Percentiles rank a stretch among this genome's conserved stretches.
These are phyloP conservation scores for Lordiphosa collinella DNA, from an alignment of 1,140 invertebrate genomes.

Conservation along the genomic window DNA sequence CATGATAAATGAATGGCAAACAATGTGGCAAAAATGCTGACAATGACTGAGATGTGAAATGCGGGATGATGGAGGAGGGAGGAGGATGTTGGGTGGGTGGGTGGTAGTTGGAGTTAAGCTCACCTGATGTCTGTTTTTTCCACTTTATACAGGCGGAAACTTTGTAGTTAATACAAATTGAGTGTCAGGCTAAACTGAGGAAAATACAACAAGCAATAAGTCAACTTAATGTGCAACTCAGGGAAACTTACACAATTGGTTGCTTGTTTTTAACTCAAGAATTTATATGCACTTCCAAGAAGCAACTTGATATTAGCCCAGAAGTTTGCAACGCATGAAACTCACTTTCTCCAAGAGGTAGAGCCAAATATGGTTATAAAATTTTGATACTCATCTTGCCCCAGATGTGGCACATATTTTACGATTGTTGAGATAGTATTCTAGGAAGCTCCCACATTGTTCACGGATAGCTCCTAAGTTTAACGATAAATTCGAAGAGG, in stretches of 20 bases:
- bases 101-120: conserved; percentile 1
- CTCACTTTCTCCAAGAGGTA: too few species aligned
- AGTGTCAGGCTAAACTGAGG: not conserved
- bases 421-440: too few species aligned
- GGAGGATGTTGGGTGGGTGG: not conserved
- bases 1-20: conserved; percentile 49
- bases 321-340: too few species aligned
- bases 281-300: too few species aligned
- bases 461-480: too few species aligned
- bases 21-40: conserved; percentile 26
- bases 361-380: too few species aligned
- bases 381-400: too few species aligned
- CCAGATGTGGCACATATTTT: too few species aligned
- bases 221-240: conserved; percentile 5
- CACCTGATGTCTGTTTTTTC: not conserved
- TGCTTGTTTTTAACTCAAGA: not conserved
- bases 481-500: too few species aligned
- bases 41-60: conserved; percentile 7
- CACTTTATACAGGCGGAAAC: not conserved
- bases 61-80: not conserved
- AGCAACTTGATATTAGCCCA: too few species aligned
- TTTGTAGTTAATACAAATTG: conserved; percentile 7
- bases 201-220: conserved; percentile 4
- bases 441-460: too few species aligned
- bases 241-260: not conserved